phyloP scores from a whole-genome alignment of 2,797 vertebrate species.

The Thamnophis elegans region DNA sequence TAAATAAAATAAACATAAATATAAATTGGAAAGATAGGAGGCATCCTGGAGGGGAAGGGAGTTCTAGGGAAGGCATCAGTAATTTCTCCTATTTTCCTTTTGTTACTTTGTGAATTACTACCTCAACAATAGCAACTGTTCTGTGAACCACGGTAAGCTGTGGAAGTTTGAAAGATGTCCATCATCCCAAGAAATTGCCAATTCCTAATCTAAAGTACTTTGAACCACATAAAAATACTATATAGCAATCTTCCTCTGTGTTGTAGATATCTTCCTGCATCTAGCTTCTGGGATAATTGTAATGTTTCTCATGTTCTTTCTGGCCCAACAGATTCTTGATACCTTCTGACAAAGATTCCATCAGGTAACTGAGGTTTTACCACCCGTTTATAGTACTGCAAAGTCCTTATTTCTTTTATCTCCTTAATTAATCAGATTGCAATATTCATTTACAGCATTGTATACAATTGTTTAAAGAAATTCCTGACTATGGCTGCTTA shows the following conservation, averaged over 20 bases:
- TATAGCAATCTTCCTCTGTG: background rate
- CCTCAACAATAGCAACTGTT: background rate
- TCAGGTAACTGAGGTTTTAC: no score
- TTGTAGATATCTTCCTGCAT: no score
- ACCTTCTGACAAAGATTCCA: no score
- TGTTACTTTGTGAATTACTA: background rate
- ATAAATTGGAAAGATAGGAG: background rate
- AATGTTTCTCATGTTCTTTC: no score
- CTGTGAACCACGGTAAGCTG: background rate
- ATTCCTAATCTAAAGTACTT: background rate
- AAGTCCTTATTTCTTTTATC: no score
- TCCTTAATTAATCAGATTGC: conserved; percentile 40
- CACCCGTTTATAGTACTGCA: no score
- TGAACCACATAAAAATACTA: background rate
- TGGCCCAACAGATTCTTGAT: no score
- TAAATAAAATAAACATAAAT: background rate
- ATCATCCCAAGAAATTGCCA: background rate
- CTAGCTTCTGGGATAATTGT: no score
- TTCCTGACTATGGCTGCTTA: background rate
- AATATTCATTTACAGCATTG: conserved; percentile 19
- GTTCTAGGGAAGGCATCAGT: background rate
- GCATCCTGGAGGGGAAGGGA: background rate
- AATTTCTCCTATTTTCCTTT: background rate
- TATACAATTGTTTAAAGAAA: conserved; percentile 38
- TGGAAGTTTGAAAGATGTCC: background rate